Percentiles rank a stretch among this genome's conserved stretches.
These are phyloP conservation scores for Engystomops pustulosus DNA, from an alignment of 2,113 vertebrate genomes.

Conservation along the genomic window DNA sequence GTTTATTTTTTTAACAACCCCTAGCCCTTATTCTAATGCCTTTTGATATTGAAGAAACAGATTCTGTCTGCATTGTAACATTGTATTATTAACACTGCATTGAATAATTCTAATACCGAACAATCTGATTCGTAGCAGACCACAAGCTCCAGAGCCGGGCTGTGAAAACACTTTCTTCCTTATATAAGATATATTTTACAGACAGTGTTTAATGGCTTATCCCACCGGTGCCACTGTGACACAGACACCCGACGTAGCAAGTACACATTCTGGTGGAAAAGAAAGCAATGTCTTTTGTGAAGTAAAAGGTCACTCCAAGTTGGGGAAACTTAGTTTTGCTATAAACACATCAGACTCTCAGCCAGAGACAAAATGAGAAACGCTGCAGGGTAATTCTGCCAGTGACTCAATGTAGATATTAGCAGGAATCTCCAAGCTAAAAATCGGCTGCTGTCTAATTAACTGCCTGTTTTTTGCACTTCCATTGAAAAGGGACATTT, in stretches of 20 bases:
- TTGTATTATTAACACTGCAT: too few relatives aligned
- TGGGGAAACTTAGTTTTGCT: slow-evolving; percentile 55
- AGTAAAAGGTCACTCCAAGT: slow-evolving; percentile 57
- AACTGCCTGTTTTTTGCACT: slow-evolving; percentile 30
- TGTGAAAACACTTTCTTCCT: not conserved
- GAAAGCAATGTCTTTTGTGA: slow-evolving; percentile 44
- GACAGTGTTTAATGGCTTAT: slow-evolving; percentile 28
- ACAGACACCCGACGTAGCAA: not conserved
- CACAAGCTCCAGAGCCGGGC: not conserved
- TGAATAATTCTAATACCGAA: too few relatives aligned
- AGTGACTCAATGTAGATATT: slow-evolving; percentile 57
- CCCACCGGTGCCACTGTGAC: not conserved
- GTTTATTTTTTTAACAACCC: too few relatives aligned
- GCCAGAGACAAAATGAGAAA: slow-evolving; percentile 56
- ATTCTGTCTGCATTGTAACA: not conserved
- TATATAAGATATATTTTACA: not conserved
- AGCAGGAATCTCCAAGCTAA: slow-evolving; percentile 46
- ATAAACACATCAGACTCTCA: slow-evolving; percentile 59
- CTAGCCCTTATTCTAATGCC: too few relatives aligned
- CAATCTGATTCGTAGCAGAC: not conserved
- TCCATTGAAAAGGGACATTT: not conserved
- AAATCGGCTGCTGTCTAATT: slow-evolving; percentile 53
- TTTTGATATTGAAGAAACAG: not conserved
- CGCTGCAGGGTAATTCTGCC: slow-evolving; percentile 54
- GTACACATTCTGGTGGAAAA: slow-evolving; percentile 7